Evolutionary conservation across 2,888 invertebrate species (phyloP).

Genomic region (Rotaria socialis): DNA sequence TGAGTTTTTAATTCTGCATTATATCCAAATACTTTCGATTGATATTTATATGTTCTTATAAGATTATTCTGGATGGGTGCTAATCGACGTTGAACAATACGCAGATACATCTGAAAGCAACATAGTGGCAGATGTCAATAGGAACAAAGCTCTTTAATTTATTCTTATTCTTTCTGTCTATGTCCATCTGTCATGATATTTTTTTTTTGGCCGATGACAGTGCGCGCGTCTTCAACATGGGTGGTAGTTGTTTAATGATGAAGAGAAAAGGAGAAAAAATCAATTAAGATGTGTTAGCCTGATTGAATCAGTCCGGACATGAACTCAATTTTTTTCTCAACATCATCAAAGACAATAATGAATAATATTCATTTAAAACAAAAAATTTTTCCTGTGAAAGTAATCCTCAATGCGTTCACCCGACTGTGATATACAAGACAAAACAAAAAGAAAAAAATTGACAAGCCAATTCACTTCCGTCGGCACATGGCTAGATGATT

Average conservation of each 20-base stretch:
- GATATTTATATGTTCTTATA: slow-evolving; percentile 12
- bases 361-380: not conserved
- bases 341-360: not conserved
- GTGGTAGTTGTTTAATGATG: not conserved
- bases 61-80: not conserved
- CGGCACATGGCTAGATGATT: not conserved
- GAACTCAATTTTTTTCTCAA: not conserved
- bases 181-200: not conserved
- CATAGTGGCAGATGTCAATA: slow-evolving; percentile 15
- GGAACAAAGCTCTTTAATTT: not conserved
- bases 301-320: not conserved
- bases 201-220: not conserved
- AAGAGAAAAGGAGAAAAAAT: not conserved
- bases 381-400: not conserved
- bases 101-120: slow-evolving; percentile 7
- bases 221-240: not conserved
- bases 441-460: not conserved
- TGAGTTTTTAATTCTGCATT: slow-evolving; percentile 27
- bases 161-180: too few relatives aligned
- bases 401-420: not conserved
- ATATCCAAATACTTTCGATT: slow-evolving; percentile 26
- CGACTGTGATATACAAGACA: not conserved
- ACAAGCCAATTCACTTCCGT: slow-evolving; percentile 4
- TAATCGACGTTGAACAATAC: slow-evolving; percentile 9
- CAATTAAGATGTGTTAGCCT: not conserved